Percentiles rank a stretch among this genome's conserved stretches.
These are phyloP conservation scores for Eilema griseolum DNA, from an alignment of 2,888 invertebrate species.

Conservation along the genomic window DNA sequence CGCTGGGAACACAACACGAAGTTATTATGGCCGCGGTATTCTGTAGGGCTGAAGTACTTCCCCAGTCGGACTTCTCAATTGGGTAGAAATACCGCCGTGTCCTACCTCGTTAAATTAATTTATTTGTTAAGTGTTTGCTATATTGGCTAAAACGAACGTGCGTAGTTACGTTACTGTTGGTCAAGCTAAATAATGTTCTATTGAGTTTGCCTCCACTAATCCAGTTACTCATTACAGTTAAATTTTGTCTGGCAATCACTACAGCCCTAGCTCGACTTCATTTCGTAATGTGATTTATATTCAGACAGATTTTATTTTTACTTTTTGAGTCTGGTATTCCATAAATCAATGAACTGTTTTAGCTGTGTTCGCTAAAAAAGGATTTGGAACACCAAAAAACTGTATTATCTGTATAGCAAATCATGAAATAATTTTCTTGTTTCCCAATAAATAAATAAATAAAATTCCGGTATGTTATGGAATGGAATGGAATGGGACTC, in stretches of 20 bases:
- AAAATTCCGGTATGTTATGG: no score
- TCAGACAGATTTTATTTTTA: not conserved
- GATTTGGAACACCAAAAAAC: not conserved
- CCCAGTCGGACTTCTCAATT: no score
- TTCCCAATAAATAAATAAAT: not conserved
- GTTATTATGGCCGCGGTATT: no score
- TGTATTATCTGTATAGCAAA: not conserved
- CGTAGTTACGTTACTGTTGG: slow-evolving; percentile 6
- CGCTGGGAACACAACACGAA: no score
- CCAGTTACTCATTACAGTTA: slow-evolving; percentile 61
- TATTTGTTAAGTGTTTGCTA: no score
- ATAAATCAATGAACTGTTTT: not conserved
- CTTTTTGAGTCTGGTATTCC: not conserved
- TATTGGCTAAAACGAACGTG: no score
- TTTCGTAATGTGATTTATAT: slow-evolving; percentile 2
- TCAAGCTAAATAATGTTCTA: slow-evolving; percentile 21
- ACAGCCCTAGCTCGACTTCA: slow-evolving; percentile 21
- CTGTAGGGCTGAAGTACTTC: no score
- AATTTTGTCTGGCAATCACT: slow-evolving; percentile 14
- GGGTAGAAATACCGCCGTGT: no score
- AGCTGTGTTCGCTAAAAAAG: not conserved
- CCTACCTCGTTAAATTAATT: no score
- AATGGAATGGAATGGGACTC: no score
- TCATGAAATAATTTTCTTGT: not conserved
- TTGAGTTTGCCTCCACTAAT: slow-evolving; percentile 58